phyloP scores from a whole-genome alignment of 2,888 invertebrate species.

The Boloria euphrosyne region DNA sequence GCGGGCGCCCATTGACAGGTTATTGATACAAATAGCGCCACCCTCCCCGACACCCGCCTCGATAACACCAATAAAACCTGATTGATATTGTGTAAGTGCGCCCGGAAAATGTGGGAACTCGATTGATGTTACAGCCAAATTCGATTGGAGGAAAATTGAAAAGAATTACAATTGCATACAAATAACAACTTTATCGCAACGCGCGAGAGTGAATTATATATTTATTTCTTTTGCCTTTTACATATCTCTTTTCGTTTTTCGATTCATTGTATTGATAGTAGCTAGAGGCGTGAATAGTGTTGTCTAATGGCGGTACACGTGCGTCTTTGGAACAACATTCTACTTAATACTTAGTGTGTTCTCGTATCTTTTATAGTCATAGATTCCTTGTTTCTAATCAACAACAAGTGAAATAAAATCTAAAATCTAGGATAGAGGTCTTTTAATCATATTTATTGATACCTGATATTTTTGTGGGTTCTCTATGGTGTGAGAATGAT shows the following conservation, averaged over 20 bases:
- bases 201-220: constrained; percentile 51
- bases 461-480: no score
- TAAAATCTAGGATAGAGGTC: no score
- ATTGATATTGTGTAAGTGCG: constrained; percentile 83
- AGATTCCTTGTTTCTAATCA: no score
- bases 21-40: constrained; percentile 81
- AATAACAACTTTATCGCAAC: constrained; percentile 52
- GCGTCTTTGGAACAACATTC: constrained; percentile 40
- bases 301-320: constrained; percentile 63
- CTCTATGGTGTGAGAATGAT: no score
- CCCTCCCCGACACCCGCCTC: constrained; percentile 62
- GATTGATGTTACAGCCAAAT: constrained; percentile 81
- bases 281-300: constrained; percentile 76
- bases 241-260: constrained; percentile 53
- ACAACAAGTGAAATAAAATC: no score
- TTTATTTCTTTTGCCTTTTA: constrained; percentile 26
- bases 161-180: constrained; percentile 56
- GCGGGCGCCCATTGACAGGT: constrained; percentile 81
- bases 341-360: neutral
- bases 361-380: no score
- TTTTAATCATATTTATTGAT: no score
- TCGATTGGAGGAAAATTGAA: constrained; percentile 82
- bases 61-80: constrained; percentile 82
- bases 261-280: constrained; percentile 64
- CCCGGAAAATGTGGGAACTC: constrained; percentile 82